Evolutionary conservation across 2,797 vertebrate species (phyloP), one percentile per base, ranked within the genome.

Genomic region (Pantherophis vulpinus): DNA sequence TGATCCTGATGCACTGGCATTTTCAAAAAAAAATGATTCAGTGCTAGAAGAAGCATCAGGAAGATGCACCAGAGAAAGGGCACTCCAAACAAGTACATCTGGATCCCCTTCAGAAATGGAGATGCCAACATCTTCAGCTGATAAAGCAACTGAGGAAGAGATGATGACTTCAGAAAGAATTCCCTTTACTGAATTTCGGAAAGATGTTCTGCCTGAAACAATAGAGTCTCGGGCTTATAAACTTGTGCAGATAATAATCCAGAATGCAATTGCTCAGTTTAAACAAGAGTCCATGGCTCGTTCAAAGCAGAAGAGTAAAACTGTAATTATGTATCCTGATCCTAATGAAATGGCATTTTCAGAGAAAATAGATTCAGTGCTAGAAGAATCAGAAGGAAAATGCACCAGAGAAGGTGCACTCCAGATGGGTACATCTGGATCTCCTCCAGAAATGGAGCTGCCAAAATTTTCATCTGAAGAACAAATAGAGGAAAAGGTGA

Each of bases 321-420:
- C 93, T 91, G 93, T 61, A 89, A 93, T 95, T 61, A 92, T 95
- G 83, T 95, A 92, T 20, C 93, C 96, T 94, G 95, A 92, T 86
- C 94, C 93, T 58, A 66, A 96, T 55, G 86, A 54, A 25, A 91
- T 92, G 18, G 87, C 96, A 5, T 93, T 60, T 25, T 74, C 63
- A 54, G 91, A 58, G 42, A 93, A 94, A 88, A 94, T 93, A 74
- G 95, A 96, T n/a, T 89, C 93, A 23, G 23, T 88, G 0, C 27
- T 97, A 60, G 97, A 96, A 0, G 94, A 91, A 37, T 4, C 56
- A 1, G 87, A 32, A 74, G 70, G 7, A 3, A 74, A 8, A 74
- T 20, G 16, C 32, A 74, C 32, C 70, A 74, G 2, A 20, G 70
- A 74, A 20, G 16, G 16, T 37, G 6, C 70, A n/a, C 29, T 66